Conservation (phyloP, 1,140 invertebrate genomes). For the Steinernema feltiae region DNA sequence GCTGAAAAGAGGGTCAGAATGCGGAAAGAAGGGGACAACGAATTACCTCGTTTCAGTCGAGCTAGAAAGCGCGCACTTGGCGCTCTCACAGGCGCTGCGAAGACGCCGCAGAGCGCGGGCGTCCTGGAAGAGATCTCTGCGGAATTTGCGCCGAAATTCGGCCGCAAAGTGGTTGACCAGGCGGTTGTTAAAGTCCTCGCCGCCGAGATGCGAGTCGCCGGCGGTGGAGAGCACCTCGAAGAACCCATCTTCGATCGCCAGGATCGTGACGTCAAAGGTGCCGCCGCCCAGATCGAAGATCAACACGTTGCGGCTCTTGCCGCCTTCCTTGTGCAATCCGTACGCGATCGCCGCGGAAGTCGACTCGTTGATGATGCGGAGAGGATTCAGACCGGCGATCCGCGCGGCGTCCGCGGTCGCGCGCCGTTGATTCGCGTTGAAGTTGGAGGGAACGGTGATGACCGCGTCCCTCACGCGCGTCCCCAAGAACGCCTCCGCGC, state of each 20-base stretch:
- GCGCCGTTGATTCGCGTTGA: slow-evolving; percentile 70
- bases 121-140: slow-evolving; percentile 75
- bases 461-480: slow-evolving; percentile 47
- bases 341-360: slow-evolving; percentile 77
- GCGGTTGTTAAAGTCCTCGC: slow-evolving; percentile 90
- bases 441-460: slow-evolving; percentile 62
- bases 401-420: slow-evolving; percentile 71
- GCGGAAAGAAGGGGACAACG: neutral
- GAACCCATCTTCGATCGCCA: slow-evolving; percentile 90
- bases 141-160: slow-evolving; percentile 95
- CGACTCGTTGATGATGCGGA: slow-evolving; percentile 72
- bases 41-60: slow-evolving; percentile 73
- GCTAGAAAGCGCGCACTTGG: slow-evolving; percentile 86
- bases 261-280: slow-evolving; percentile 91
- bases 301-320: slow-evolving; percentile 61
- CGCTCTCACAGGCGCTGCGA: slow-evolving; percentile 85
- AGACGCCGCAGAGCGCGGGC: slow-evolving; percentile 83
- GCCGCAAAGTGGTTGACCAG: slow-evolving; percentile 91
- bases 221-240: slow-evolving; percentile 89
- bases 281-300: slow-evolving; percentile 91
- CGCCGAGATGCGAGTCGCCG: slow-evolving; percentile 91
- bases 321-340: slow-evolving; percentile 72
- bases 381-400: slow-evolving; percentile 65
- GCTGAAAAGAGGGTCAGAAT: slow-evolving; percentile 58
- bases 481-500: slow-evolving; percentile 61